Percentiles rank a stretch among this genome's conserved stretches.
These are phyloP conservation scores for Cataglyphis rosenhaueri DNA, from an alignment of 2,888 invertebrate genomes.

Conservation along the genomic window DNA sequence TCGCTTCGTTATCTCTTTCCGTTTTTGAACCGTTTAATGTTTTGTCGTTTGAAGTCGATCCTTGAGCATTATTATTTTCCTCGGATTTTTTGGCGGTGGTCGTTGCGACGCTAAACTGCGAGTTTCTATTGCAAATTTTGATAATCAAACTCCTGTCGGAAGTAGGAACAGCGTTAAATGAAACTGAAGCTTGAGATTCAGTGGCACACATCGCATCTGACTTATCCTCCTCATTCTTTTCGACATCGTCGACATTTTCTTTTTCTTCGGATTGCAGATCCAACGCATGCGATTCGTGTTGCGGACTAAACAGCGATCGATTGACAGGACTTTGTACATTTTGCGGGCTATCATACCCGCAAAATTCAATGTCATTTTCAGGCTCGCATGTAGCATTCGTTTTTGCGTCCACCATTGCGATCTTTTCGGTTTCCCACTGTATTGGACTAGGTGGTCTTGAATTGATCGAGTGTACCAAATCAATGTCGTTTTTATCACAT, in stretches of 20 bases:
- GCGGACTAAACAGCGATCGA: conserved; percentile 76
- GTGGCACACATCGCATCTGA: conserved; percentile 25
- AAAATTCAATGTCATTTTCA: conserved; percentile 63
- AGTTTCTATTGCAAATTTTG: conserved; percentile 84
- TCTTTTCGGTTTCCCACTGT: conserved; percentile 61
- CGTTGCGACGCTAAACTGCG: conserved; percentile 80
- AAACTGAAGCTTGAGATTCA: conserved; percentile 77
- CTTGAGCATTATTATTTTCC: conserved; percentile 79
- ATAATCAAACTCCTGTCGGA: conserved; percentile 83
- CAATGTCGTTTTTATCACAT: not conserved
- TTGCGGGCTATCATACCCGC: conserved; percentile 63
- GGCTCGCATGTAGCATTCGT: conserved; percentile 50
- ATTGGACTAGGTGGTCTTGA: conserved; percentile 53
- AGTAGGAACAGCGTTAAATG: conserved; percentile 77
- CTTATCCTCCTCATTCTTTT: conserved; percentile 46
- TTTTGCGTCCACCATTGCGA: conserved; percentile 52
- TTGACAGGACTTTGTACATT: conserved; percentile 49
- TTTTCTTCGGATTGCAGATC: conserved; percentile 86
- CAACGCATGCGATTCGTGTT: conserved; percentile 64
- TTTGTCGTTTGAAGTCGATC: conserved; percentile 71
- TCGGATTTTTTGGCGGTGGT: conserved; percentile 77
- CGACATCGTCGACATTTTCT: conserved; percentile 8
- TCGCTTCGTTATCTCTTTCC: conserved; percentile 70
- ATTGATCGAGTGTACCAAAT: conserved; percentile 14
- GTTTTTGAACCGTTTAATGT: conserved; percentile 67